These are phyloP conservation scores for Panurus biarmicus DNA, from an alignment of 2,113 vertebrate genomes.

Conservation along the genomic window DNA sequence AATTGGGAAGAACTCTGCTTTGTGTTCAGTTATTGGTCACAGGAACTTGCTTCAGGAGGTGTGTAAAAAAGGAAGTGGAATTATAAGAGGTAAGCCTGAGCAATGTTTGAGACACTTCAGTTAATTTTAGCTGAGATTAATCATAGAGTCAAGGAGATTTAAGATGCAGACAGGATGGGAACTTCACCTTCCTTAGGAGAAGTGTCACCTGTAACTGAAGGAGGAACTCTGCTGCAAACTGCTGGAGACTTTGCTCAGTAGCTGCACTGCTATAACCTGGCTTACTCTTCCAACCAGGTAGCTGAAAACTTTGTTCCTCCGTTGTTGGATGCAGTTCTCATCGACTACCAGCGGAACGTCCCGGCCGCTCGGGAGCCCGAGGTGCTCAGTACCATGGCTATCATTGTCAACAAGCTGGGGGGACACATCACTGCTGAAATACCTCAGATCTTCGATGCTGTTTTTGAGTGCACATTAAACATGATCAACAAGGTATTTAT, in stretches of 20 bases:
- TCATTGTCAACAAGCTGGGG: constrained; percentile 97
- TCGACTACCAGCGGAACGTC: constrained; percentile 98
- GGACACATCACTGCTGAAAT: constrained; percentile 98
- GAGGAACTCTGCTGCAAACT: neutral
- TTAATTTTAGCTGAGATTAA: neutral
- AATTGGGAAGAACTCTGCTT: neutral
- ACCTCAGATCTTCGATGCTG: constrained; percentile 98
- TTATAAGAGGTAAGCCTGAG: neutral
- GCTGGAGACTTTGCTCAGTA: neutral
- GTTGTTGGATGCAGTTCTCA: constrained; percentile 94
- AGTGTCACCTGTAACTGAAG: neutral
- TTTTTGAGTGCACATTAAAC: constrained; percentile 98
- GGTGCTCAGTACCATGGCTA: constrained; percentile 99
- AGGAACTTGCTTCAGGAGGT: neutral
- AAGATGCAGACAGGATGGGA: neutral
- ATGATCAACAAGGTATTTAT: constrained; percentile 96
- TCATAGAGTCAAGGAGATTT: neutral
- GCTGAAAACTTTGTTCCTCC: constrained; percentile 98
- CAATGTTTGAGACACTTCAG: neutral
- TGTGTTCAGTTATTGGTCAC: neutral
- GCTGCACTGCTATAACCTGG: neutral
- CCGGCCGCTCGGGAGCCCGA: constrained; percentile 96
- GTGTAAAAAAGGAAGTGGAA: neutral
- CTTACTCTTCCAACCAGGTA: constrained; percentile 74
- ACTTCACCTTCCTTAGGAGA: neutral